Evolutionary conservation across 2,113 vertebrate genomes (phyloP).

Genomic region (Xenopus laevis): DNA sequence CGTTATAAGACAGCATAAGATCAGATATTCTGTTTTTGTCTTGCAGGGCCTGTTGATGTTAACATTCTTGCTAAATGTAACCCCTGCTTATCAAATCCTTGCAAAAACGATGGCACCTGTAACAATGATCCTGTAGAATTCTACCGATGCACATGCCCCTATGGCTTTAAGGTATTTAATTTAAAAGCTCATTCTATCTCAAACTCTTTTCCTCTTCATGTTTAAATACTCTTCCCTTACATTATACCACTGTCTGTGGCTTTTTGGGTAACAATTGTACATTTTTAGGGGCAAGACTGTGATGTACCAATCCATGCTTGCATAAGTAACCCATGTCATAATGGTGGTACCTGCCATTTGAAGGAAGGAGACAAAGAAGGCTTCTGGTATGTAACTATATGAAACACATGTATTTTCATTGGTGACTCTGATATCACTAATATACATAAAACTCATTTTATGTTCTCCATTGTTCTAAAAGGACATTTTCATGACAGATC

Average conservation of each 20-base stretch:
- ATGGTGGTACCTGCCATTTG: slow-evolving; percentile 88
- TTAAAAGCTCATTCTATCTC: neutral
- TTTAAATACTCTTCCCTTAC: too few species aligned
- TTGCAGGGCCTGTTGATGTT: slow-evolving; percentile 84
- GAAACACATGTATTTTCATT: neutral
- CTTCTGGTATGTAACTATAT: slow-evolving; percentile 77
- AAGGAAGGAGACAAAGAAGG: slow-evolving; percentile 90
- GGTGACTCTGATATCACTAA: too few species aligned
- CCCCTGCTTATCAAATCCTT: slow-evolving; percentile 93
- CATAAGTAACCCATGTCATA: slow-evolving; percentile 87
- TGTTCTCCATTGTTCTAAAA: too few species aligned
- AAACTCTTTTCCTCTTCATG: too few species aligned
- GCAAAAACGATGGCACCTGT: slow-evolving; percentile 94
- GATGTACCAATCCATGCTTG: slow-evolving; percentile 91
- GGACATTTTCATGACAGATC: too few species aligned
- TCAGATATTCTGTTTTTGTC: too few species aligned
- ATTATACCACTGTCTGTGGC: too few species aligned
- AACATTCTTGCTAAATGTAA: slow-evolving; percentile 91
- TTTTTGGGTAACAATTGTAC: slow-evolving; percentile 4
- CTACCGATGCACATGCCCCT: slow-evolving; percentile 93
- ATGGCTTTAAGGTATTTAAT: slow-evolving; percentile 86
- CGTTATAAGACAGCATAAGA: too few species aligned
- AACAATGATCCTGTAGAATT: slow-evolving; percentile 91
- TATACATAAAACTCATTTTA: too few species aligned
- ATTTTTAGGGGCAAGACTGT: slow-evolving; percentile 85